Base-by-base conservation (phyloP, 1,140 invertebrate genomes). In the Caenorhabditis tropicalis region DNA sequence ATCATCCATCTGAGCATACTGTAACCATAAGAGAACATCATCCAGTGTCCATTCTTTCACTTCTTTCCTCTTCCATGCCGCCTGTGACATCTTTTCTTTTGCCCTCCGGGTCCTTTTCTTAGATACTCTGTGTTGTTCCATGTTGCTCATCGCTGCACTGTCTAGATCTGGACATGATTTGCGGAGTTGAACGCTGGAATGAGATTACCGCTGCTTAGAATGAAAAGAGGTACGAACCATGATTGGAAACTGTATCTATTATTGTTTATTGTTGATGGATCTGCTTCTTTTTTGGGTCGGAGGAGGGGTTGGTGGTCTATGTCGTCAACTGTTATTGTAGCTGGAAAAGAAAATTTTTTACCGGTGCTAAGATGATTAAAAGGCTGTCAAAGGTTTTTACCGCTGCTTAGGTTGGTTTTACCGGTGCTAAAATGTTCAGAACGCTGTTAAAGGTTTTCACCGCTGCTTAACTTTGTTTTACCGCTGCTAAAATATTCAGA, bases 11-110 rank as follows among this genome's bases (percentile, higher is more conserved):
- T 82, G 79, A 6, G 51, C 39, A 5, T 19, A 53, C 39, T 85
- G 84, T 33, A 85, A 33, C 84, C 84, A 85, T 19, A 85, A 46
- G 2, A 85, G 21, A 7, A 85, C 84, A 46, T 85, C 84, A 82
- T 85, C 84, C 79, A 85, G 31, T 7, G 31, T 81, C 84, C 84
- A 85, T 29, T 85, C 80, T 29, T 83, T 43, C 9, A 83, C 43
- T 27, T 7, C n/a, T 33, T 58, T 82, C 29, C 53, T 33, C 21
- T 48, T 46, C 83, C 83, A 84, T 56, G 43, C 65, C 10, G 83
- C 83, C 21, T 80, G 58, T 24, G 58, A 43, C 48, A 65, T 65
- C 49, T 84, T 84, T n/a, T 84, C 83, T 43, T 84, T 84, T n/a
- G 83, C 83, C 36, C 83, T 27, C 3, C 83, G 70, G 9, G 70